Evolutionary conservation across 64 coral and sea anemone species (phyloP).

Genomic region (Acropora tenuis): DNA sequence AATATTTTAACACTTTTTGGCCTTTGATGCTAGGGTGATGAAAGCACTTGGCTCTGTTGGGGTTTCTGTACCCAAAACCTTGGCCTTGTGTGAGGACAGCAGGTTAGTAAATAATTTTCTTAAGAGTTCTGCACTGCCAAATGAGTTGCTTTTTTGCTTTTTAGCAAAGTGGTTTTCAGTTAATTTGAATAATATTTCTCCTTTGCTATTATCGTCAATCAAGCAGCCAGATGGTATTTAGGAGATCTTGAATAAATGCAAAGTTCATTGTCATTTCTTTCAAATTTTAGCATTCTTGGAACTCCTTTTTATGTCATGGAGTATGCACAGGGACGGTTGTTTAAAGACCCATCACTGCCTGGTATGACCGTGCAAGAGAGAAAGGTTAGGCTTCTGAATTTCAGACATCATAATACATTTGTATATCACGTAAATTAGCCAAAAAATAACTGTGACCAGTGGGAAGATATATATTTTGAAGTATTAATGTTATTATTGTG

Average conservation of each 20-base stretch:
- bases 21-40: slow-evolving; percentile 69
- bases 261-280: background rate
- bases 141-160: background rate
- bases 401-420: too few species aligned
- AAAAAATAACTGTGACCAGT: too few species aligned
- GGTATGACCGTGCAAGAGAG: slow-evolving; percentile 75
- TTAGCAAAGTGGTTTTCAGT: too few species aligned
- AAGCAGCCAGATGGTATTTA: background rate
- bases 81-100: slow-evolving; percentile 87
- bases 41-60: slow-evolving; percentile 81
- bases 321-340: slow-evolving; percentile 77
- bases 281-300: slow-evolving; percentile 67
- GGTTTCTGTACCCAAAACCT: slow-evolving; percentile 88
- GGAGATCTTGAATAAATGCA: background rate
- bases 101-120: slow-evolving; percentile 58
- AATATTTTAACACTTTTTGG: background rate
- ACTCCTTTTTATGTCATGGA: slow-evolving; percentile 99
- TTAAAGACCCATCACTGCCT: slow-evolving; percentile 91
- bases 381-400: slow-evolving; percentile 42
- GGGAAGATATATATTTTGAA: too few species aligned
- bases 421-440: too few species aligned
- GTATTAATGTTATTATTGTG: too few species aligned
- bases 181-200: too few species aligned
- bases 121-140: background rate
- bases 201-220: too few species aligned